Percentiles rank a stretch among this genome's conserved stretches.
These are phyloP conservation scores for Cheilosia vulpina DNA, from an alignment of 2,888 invertebrate genomes.

Conservation along the genomic window DNA sequence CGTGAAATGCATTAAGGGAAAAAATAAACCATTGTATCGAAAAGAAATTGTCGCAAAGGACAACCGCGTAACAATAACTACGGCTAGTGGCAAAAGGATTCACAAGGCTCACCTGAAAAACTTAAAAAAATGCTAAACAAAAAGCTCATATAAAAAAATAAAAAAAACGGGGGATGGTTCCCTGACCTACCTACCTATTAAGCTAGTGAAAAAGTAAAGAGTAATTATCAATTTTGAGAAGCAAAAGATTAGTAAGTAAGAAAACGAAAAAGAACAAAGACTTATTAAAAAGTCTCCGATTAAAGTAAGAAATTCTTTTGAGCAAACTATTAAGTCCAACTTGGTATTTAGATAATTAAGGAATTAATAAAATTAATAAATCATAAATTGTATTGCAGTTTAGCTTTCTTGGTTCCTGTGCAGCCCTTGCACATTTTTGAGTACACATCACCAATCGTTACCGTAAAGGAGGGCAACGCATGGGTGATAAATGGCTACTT, in stretches of 20 bases:
- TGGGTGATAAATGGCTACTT: conserved; percentile 69
- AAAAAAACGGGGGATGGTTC: neutral
- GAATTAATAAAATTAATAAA: too few species aligned
- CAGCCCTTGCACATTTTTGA: conserved; percentile 44
- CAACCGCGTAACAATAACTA: conserved; percentile 37
- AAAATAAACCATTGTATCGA: conserved; percentile 37
- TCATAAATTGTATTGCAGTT: neutral
- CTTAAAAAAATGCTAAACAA: too few species aligned
- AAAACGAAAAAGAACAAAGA: too few species aligned
- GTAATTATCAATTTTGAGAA: neutral
- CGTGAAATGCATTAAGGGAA: conserved; percentile 32
- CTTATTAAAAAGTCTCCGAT: neutral
- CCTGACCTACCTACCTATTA: too few species aligned
- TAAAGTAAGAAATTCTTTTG: neutral
- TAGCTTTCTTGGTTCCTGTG: neutral
- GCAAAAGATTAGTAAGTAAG: neutral
- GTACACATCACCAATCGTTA: conserved; percentile 9
- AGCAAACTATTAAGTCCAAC: too few species aligned
- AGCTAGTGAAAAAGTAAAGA: neutral
- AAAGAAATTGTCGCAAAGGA: conserved; percentile 35
- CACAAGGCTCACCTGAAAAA: neutral
- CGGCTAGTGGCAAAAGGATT: conserved; percentile 26
- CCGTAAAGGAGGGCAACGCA: conserved; percentile 76
- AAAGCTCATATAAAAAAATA: too few species aligned
- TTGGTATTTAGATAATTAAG: neutral